Evolutionary conservation across 1,140 invertebrate species (phyloP).

Genomic region (Drosophila ironensis): DNA sequence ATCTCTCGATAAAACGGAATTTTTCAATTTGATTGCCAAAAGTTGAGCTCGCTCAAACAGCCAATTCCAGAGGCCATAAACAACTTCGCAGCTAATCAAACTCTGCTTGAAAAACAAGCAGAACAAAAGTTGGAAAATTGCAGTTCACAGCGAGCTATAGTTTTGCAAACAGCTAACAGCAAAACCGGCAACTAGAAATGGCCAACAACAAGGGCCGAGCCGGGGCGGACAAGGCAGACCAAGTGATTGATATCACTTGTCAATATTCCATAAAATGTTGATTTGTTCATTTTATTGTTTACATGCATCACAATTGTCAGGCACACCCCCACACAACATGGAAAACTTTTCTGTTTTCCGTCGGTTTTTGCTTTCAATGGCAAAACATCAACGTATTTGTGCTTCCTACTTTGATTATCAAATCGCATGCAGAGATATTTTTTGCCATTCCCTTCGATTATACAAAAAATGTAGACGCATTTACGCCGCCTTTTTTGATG

Average conservation of each 20-base stretch:
- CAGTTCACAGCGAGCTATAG: slow-evolving; percentile 15
- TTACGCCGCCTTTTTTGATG: slow-evolving; percentile 36
- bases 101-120: slow-evolving; percentile 2
- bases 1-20: neutral
- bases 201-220: slow-evolving; percentile 6
- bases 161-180: slow-evolving; percentile 20
- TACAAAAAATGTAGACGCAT: slow-evolving; percentile 19
- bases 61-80: slow-evolving; percentile 15
- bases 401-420: slow-evolving; percentile 52
- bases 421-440: slow-evolving; percentile 47
- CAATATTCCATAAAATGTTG: slow-evolving; percentile 78
- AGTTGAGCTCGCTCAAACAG: neutral
- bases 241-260: slow-evolving; percentile 74
- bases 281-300: slow-evolving; percentile 78
- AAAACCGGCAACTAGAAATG: slow-evolving; percentile 5
- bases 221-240: slow-evolving; percentile 1
- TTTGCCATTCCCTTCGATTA: slow-evolving; percentile 4
- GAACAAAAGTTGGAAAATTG: slow-evolving; percentile 3
- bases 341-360: slow-evolving; percentile 14
- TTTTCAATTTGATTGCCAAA: neutral
- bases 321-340: slow-evolving; percentile 21
- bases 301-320: slow-evolving; percentile 64
- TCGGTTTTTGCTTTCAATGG: slow-evolving; percentile 31
- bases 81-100: slow-evolving; percentile 62
- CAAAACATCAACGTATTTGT: slow-evolving; percentile 25